A percentile compares a stretch with the other conserved stretches of the same genome.
These are phyloP conservation scores for Gambusia affinis DNA, from an alignment of 2,113 vertebrate genomes.

Conservation along the genomic window DNA sequence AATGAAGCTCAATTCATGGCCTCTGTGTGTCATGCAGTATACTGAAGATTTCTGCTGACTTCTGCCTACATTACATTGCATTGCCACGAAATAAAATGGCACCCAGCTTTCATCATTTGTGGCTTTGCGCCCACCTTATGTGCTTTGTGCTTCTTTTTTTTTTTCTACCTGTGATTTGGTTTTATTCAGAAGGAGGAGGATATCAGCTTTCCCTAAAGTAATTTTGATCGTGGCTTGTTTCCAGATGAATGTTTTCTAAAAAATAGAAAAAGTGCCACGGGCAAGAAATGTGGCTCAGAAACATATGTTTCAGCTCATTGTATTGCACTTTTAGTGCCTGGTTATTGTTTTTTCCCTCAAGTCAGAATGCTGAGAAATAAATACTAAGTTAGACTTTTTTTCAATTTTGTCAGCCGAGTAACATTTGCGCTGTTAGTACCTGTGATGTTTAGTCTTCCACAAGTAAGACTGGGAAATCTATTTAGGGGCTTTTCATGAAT, in stretches of 20 bases:
- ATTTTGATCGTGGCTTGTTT: constrained; percentile 17
- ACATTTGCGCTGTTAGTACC: constrained; percentile 25
- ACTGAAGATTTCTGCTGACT: not conserved
- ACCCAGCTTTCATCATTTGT: constrained; percentile 36
- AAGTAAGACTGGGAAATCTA: constrained; percentile 22
- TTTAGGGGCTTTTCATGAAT: constrained; percentile 36
- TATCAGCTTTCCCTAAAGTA: constrained; percentile 39
- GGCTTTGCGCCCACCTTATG: constrained; percentile 27
- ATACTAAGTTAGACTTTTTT: constrained; percentile 38
- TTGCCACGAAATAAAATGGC: constrained; percentile 17
- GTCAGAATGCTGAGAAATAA: constrained; percentile 44
- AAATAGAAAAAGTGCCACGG: constrained; percentile 7
- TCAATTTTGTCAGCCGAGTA: constrained; percentile 32
- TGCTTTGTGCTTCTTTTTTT: not conserved
- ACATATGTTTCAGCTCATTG: constrained; percentile 45
- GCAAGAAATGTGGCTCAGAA: constrained; percentile 27
- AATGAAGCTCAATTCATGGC: constrained; percentile 20
- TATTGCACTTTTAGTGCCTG: constrained; percentile 24
- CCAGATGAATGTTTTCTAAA: constrained; percentile 23
- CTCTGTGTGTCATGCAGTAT: not conserved
- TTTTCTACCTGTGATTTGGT: constrained; percentile 2
- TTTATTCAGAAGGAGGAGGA: constrained; percentile 16
- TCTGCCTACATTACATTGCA: not conserved
- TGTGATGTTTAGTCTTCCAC: constrained; percentile 26
- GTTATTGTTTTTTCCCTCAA: constrained; percentile 50